Evolutionary conservation across 2,888 invertebrate species (phyloP), one percentile per base, ranked within the genome.

Genomic region (Drosophila greeni): DNA sequence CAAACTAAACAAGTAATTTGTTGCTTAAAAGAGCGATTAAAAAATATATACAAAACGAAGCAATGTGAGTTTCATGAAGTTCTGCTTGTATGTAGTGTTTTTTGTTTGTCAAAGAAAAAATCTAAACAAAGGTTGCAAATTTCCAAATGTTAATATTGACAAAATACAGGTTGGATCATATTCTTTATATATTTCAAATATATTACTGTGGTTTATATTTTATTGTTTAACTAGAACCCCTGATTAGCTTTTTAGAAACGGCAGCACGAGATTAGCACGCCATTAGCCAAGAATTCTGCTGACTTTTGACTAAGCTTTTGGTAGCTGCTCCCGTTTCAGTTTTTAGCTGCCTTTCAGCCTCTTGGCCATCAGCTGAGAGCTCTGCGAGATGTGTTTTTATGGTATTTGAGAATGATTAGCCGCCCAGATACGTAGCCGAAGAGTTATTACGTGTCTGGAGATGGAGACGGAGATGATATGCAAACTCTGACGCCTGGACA

Each of bases 331-430:
- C 61, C 60, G 66, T 64, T 65, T 56, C 16, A 11, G 53, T 12
- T n/a, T n/a, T 52, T 8, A 55, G 34, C 47, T 65, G 65, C 58
- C 40, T 29, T 26, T 29, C 42, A 51, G 55, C 16, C 37, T 45
- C 36, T 33, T 39, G 40, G 49, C 56, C 34, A 54, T 54, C 58
- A 42, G 42, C 20, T 72, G 73, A 57, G 39, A 51, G 42, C 72
- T 55, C 57, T 49, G 56, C 42, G 68, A 77, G 48, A 76, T 79
- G 71, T 73, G 73, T 71, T 76, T 62, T 80, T 80, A 80, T 82
- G 82, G 74, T 83, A 81, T 80, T 80, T 80, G 79, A 81, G 61
- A 78, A 80, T 83, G 79, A 83, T 80, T 80, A 80, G 79, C 64
- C 53, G 53, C 20, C 33, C 60, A 80, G 84, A 80, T 83, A 80